Evolutionary conservation across 2,888 invertebrate species (phyloP).

Genomic region (Cephus pygmeus): DNA sequence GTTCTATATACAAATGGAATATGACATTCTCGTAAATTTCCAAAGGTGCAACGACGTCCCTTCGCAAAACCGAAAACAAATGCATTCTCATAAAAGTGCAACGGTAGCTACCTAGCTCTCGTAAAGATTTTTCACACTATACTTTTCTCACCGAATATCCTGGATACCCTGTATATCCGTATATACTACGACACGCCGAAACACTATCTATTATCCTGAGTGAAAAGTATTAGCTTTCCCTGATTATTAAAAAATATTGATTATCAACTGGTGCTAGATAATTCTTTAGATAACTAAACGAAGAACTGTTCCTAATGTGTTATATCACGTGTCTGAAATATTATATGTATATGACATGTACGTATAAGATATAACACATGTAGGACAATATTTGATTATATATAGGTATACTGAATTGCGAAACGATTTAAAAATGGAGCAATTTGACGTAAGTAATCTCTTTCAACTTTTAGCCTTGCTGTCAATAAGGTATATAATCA

Average conservation of each 20-base stretch:
- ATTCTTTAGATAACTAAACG: not conserved
- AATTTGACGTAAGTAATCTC: not conserved
- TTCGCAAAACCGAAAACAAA: not conserved
- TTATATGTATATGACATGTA: not conserved
- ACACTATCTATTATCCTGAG: not conserved
- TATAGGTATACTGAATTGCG: not conserved
- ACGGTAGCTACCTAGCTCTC: not conserved
- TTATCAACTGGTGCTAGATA: not conserved
- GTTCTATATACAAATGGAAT: not conserved
- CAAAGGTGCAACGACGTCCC: not conserved
- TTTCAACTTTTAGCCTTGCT: not conserved
- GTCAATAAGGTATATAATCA: not conserved
- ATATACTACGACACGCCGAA: not conserved
- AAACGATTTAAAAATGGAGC: not conserved
- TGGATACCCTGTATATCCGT: not conserved
- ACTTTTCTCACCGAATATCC: not conserved
- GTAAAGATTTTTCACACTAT: not conserved
- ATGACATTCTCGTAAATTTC: not conserved
- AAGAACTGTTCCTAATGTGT: not conserved
- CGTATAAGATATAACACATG: not conserved
- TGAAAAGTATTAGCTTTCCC: not conserved
- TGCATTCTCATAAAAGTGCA: not conserved
- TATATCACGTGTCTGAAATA: not conserved
- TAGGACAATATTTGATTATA: not conserved
- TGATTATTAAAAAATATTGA: not conserved